These are phyloP conservation scores for Thinocorus orbignyianus DNA, from an alignment of 2,113 vertebrate genomes.

Conservation along the genomic window DNA sequence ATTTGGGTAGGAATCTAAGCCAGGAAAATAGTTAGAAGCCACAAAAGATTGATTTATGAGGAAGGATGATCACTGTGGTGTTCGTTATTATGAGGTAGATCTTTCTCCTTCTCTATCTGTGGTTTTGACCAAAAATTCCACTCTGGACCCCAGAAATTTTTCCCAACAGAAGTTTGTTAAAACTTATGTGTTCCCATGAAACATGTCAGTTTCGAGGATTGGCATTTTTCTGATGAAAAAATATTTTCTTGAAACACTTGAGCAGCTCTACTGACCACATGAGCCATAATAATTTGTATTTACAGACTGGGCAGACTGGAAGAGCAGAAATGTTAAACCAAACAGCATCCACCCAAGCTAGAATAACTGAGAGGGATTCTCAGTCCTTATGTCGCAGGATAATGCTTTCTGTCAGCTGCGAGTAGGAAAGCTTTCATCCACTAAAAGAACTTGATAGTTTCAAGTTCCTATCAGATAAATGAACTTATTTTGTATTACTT, in stretches of 20 bases:
- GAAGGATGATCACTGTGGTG: slow-evolving; percentile 13
- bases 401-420: not conserved
- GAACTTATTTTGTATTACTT: not conserved
- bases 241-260: slow-evolving; percentile 32
- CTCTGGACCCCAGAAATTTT: slow-evolving; percentile 14
- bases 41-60: slow-evolving; percentile 5
- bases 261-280: not conserved
- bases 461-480: not conserved
- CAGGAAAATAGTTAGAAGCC: not conserved
- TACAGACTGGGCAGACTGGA: not conserved
- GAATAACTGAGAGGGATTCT: not conserved
- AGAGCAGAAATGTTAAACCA: slow-evolving; percentile 8
- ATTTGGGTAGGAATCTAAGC: not conserved
- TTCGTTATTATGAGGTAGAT: slow-evolving; percentile 15
- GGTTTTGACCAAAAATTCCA: slow-evolving; percentile 41
- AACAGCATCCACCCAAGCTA: slow-evolving; percentile 11
- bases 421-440: not conserved
- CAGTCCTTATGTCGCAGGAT: not conserved
- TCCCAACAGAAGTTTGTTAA: slow-evolving; percentile 17
- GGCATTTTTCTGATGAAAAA: not conserved
- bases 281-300: slow-evolving; percentile 27
- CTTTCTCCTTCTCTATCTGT: not conserved
- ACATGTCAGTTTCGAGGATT: not conserved
- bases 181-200: not conserved
- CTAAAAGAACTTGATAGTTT: not conserved